Evolutionary conservation across 64 coral and sea anemone genomes (phyloP).

Genomic region (Dendronephthya gigantea): DNA sequence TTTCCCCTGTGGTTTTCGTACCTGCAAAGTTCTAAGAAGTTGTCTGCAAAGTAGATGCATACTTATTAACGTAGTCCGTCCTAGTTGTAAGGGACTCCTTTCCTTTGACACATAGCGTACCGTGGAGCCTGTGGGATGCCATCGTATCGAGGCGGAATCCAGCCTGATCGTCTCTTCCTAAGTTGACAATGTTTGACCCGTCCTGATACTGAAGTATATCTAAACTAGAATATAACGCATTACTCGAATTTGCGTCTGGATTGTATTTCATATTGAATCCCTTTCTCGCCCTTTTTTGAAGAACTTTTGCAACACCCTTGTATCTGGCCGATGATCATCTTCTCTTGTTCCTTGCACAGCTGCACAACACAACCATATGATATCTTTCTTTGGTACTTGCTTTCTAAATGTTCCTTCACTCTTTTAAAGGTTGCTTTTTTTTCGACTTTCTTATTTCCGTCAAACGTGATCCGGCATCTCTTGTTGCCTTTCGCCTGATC

Average conservation of each 20-base stretch:
- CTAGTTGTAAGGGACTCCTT: background rate
- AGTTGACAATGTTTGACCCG: constrained; percentile 21
- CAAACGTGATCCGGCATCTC: constrained; percentile 37
- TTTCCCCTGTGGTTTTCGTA: constrained; percentile 24
- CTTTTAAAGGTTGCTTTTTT: constrained; percentile 42
- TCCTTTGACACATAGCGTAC: constrained; percentile 13
- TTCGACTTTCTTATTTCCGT: constrained; percentile 42
- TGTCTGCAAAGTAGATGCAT: constrained; percentile 2
- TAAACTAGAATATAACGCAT: constrained; percentile 33
- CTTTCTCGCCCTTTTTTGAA: constrained; percentile 33
- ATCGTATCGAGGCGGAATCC: constrained; percentile 38
- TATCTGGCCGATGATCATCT: constrained; percentile 17
- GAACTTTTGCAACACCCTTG: constrained; percentile 45
- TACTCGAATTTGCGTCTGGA: constrained; percentile 39
- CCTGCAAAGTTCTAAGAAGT: constrained; percentile 24
- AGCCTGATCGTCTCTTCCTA: constrained; percentile 38
- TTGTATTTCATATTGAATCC: constrained; percentile 47
- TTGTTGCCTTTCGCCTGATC: constrained; percentile 14
- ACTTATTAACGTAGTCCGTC: background rate
- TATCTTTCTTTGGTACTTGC: constrained; percentile 1
- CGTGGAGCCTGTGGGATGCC: constrained; percentile 16
- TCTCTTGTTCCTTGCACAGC: constrained; percentile 45
- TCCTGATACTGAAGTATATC: constrained; percentile 8
- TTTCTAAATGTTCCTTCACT: constrained; percentile 35
- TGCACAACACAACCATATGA: constrained; percentile 48